Evolutionary conservation across 2,888 invertebrate genomes (phyloP).

Genomic region (Hedya salicella): DNA sequence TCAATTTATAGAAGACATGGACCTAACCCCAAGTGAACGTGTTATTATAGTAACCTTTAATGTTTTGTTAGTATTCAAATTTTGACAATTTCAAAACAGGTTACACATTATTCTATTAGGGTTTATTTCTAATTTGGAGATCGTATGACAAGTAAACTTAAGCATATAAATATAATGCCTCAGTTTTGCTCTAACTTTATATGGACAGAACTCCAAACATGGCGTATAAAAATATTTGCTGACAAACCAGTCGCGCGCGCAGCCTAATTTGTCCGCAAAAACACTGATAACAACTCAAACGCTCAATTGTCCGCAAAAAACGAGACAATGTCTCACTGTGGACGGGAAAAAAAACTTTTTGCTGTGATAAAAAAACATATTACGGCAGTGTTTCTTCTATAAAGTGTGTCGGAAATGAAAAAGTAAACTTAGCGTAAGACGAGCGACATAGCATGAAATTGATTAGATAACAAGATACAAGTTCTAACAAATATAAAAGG

Average conservation of each 20-base stretch:
- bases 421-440: no score
- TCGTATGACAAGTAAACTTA: constrained; percentile 1
- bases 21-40: no score
- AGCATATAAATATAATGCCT: constrained; percentile 15
- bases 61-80: neutral
- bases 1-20: no score
- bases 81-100: neutral
- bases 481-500: no score
- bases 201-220: constrained; percentile 24
- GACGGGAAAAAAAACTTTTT: constrained; percentile 18
- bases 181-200: neutral
- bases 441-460: no score
- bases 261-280: constrained; percentile 36
- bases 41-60: no score
- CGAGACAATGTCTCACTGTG: constrained; percentile 29
- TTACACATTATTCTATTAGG: neutral
- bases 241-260: constrained; percentile 18
- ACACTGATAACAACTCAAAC: constrained; percentile 41
- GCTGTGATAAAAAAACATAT: constrained; percentile 8
- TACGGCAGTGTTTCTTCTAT: no score
- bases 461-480: no score
- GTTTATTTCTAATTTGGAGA: neutral
- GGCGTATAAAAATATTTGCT: constrained; percentile 32
- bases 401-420: no score
- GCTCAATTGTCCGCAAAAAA: constrained; percentile 33